Base-by-base conservation (phyloP, 2,797 vertebrate species). In the Naso thynnoides region DNA sequence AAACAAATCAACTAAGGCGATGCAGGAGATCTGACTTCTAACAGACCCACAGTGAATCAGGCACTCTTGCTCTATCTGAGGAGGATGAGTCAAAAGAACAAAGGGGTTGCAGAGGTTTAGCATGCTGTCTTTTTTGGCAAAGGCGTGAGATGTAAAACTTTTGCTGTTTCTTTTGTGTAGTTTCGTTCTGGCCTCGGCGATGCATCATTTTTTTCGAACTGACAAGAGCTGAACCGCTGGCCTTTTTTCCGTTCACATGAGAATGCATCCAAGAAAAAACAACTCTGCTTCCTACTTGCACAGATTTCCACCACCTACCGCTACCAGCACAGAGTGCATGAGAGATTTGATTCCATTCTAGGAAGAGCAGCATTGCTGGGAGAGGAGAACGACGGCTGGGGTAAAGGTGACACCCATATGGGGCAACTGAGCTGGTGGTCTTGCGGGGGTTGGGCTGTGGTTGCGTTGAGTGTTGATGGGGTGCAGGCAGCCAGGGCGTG, bases 31-130 rank as follows among this genome's bases (percentile, higher is more conserved):
- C 91, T 91, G 89, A 88, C 90, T 90, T 88, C 82, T 81, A 86
- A 82, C 79, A 79, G 89, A 78, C 81, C 90, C 69, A 67, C 82
- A 65, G 87, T 89, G 88, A 90, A 91, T 88, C 83, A 90, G 85
- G 78, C 83, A 77, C 88, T 83, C 83, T 88, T 88, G 79, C 87
- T 84, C 85, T 71, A 85, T 86, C 86, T 80, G 88, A 90, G 88
- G 84, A 83, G 89, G 83, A 87, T 89, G 86, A 89, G 91, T 86
- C 83, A 90, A 86, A 73, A 91, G 84, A 91, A 93, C 87, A 92
- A 91, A 92, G 82, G 84, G 89, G 89, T 91, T 81, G 86, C 65
- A 83, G 78, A 89, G 86, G 89, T 92, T 91, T 85, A 81, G 85
- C 83, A 85, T 4, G 82, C 89, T 86, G 87, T 88, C 88, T 91